phyloP scores from a whole-genome alignment of 2,797 vertebrate species.

The Catamblyrhynchus diadema region DNA sequence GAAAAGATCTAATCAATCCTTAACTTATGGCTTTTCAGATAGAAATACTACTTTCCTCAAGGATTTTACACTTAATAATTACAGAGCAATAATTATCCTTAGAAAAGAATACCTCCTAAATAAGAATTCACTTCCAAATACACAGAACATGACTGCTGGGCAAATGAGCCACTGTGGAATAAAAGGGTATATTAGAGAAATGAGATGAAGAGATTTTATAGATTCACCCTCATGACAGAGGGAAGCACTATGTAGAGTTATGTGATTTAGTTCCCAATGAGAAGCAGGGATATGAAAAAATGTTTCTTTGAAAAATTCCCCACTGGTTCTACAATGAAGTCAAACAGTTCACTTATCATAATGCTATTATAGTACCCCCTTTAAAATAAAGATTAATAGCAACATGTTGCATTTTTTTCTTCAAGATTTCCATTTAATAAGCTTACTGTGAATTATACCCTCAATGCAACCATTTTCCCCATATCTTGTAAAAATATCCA shows the following conservation, averaged over 20 bases:
- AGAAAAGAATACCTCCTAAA: neutral
- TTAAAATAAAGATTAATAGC: constrained; percentile 37
- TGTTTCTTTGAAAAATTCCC: constrained; percentile 23
- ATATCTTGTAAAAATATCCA: neutral
- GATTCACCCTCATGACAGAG: neutral
- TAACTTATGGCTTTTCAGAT: neutral
- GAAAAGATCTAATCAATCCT: neutral
- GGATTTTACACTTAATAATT: neutral
- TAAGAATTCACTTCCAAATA: neutral
- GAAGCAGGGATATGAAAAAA: neutral
- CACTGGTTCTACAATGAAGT: neutral
- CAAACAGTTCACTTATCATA: constrained; percentile 25
- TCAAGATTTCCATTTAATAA: constrained; percentile 17
- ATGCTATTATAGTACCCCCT: neutral
- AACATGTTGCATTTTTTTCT: neutral
- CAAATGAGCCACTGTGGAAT: neutral
- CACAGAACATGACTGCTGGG: neutral
- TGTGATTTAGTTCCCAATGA: neutral
- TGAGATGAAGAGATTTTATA: neutral
- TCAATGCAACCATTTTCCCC: constrained; percentile 1
- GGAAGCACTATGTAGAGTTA: neutral
- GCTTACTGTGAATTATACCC: constrained; percentile 2
- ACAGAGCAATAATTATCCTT: neutral
- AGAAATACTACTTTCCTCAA: neutral
- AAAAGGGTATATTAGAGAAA: neutral